A percentile compares a stretch with the other conserved stretches of the same genome.
Evolutionary conservation across 2,888 invertebrate genomes (phyloP).

Genomic region (Polydrusus tereticollis): DNA sequence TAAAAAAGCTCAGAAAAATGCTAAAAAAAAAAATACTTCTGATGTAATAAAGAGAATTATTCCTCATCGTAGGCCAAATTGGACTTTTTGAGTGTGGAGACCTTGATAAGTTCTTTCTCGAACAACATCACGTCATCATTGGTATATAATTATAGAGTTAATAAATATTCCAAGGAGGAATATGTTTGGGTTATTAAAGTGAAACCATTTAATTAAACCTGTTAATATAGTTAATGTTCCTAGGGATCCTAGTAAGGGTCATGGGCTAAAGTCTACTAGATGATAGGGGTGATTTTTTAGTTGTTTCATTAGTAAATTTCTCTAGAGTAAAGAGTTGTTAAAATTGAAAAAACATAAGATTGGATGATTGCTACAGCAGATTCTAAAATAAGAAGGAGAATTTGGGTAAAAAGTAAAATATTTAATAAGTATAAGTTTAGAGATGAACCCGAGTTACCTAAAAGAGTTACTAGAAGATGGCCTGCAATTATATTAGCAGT

Average conservation of each 20-base stretch:
- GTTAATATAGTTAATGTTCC: slow-evolving; percentile 71
- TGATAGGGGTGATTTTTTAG: slow-evolving; percentile 75
- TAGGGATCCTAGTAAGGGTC: slow-evolving; percentile 74
- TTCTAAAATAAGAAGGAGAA: slow-evolving; percentile 70
- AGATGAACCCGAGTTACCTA: slow-evolving; percentile 67
- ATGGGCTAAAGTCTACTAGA: slow-evolving; percentile 76
- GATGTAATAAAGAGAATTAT: slow-evolving; percentile 82
- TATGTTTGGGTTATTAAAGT: slow-evolving; percentile 70
- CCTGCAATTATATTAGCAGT: slow-evolving; percentile 85
- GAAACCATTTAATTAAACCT: slow-evolving; percentile 75
- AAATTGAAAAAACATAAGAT: slow-evolving; percentile 76
- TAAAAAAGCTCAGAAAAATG: slow-evolving; percentile 74
- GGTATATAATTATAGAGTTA: slow-evolving; percentile 70
- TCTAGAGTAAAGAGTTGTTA: slow-evolving; percentile 77
- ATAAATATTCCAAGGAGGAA: slow-evolving; percentile 69
- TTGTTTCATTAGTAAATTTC: slow-evolving; percentile 72
- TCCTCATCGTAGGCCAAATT: slow-evolving; percentile 75
- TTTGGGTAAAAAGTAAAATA: slow-evolving; percentile 56
- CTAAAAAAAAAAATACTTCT: slow-evolving; percentile 75
- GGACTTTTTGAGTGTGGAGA: slow-evolving; percentile 72
- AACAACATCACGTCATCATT: slow-evolving; percentile 80
- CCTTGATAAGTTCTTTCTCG: slow-evolving; percentile 79
- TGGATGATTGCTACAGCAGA: slow-evolving; percentile 77
- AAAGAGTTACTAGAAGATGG: slow-evolving; percentile 75
- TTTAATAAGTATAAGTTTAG: slow-evolving; percentile 55